Conservation (phyloP, 2,113 vertebrate genomes). For the Pygathrix nemaeus region DNA sequence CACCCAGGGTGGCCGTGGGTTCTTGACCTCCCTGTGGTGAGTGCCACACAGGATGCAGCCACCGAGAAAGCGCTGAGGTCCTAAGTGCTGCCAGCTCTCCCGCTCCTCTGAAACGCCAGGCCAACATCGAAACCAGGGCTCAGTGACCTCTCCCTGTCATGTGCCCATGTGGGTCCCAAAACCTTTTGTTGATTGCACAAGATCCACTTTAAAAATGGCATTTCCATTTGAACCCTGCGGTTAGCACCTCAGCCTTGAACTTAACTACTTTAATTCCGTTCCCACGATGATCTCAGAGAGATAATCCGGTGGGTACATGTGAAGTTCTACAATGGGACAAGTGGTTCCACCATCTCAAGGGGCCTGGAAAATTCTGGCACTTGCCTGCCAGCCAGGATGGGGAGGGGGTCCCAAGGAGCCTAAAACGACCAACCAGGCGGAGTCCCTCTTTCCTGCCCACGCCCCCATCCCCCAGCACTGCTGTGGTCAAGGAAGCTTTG, state of each 20-base stretch:
- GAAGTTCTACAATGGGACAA: slow-evolving; percentile 50
- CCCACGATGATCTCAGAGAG: slow-evolving; percentile 80
- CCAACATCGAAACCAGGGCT: neutral
- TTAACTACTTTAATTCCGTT: slow-evolving; percentile 82
- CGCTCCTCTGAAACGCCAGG: neutral
- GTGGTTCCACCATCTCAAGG: neutral
- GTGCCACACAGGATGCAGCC: fast-evolving
- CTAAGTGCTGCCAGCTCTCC: fast-evolving
- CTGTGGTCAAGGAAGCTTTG: neutral
- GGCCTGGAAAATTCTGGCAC: neutral
- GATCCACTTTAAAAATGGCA: slow-evolving; percentile 59
- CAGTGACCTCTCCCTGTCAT: neutral
- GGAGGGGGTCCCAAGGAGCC: neutral
- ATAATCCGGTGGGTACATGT: slow-evolving; percentile 44
- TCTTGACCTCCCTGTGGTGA: neutral
- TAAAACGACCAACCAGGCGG: neutral
- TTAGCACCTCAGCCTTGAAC: slow-evolving; percentile 87
- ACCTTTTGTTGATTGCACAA: neutral
- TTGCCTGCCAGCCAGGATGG: neutral
- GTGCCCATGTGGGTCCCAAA: neutral
- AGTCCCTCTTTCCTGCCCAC: neutral
- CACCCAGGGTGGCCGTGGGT: fast-evolving
- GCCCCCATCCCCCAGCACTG: neutral
- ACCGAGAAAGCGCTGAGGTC: fast-evolving
- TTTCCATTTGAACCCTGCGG: slow-evolving; percentile 80